Base-by-base conservation (phyloP, 2,113 vertebrate species). In the Capricornis sumatraensis region DNA sequence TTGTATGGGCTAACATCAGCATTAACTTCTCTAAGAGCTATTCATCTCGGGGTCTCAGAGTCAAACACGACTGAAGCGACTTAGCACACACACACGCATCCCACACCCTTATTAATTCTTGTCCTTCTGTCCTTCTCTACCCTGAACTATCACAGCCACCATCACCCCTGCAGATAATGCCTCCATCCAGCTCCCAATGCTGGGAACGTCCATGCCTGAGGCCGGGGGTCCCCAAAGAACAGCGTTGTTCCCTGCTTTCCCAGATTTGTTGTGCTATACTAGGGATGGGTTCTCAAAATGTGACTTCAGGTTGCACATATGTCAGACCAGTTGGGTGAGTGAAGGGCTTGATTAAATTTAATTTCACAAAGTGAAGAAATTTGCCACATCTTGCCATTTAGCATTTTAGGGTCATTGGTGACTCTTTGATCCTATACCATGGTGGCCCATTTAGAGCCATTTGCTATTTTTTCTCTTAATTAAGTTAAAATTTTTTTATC, bases 341-440 rank as follows among this genome's bases (percentile, higher is more conserved):
- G 1, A 55, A 91, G 82, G 74, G 47, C 47, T 82, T 96, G 78
- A 71, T 95, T 96, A 79, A 76, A 40, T 94, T 78, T 71, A 58
- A 82, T 87, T 81, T 55, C 74, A 64, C 43, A 90, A 58, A 97
- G n/a, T 76, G 14, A 82, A 45, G 40, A 55, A 67, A 36, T 40
- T 67, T 16, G 82, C 36, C 13, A 2, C 43, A 74, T 71, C 33
- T 55, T 81, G 60, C 43, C 23, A 74, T 91, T 71, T 15, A 94
- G 55, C 21, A 60, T 45, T 6, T 55, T 2, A 47, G 16, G 50
- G 50, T 33, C 25, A 58, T 16, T 16, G 7, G 7, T 55, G 23
- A n/a, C 50, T 23, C 28, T 84, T 23, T 62, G 7, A 40, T 60
- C 11, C 23, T 57, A 8, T 2, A 16, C 25, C 55, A 81, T 28